Conservation (phyloP, 2,888 invertebrate genomes). For the Schizaphis graminum region DNA sequence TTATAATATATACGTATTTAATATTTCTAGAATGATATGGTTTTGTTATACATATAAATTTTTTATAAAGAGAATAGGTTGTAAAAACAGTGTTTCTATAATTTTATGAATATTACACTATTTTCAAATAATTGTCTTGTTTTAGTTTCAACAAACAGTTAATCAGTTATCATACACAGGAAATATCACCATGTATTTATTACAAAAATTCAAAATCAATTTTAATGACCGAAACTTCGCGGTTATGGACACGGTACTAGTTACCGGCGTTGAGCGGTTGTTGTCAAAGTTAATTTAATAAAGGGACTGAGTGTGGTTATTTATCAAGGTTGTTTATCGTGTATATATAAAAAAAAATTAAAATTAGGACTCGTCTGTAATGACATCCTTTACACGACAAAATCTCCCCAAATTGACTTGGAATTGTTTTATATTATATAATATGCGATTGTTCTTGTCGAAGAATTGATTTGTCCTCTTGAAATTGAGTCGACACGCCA, state of each 20-base stretch:
- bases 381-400: constrained; percentile 17
- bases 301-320: constrained; percentile 46
- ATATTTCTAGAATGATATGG: neutral
- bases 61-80: neutral
- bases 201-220: constrained; percentile 21
- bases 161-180: neutral
- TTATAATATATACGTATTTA: neutral
- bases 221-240: constrained; percentile 38
- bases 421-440: neutral
- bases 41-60: neutral
- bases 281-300: constrained; percentile 53
- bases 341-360: constrained; percentile 6
- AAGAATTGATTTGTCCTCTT: constrained; percentile 1
- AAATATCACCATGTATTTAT: neutral
- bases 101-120: neutral
- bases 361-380: constrained; percentile 21
- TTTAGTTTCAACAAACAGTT: neutral
- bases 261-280: neutral
- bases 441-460: neutral
- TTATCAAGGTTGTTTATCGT: constrained; percentile 41
- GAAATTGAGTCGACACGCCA: neutral
- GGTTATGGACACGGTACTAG: neutral
- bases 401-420: constrained; percentile 4
- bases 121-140: neutral
- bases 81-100: neutral